These are phyloP conservation scores for Steinernema feltiae DNA, from an alignment of 1,140 invertebrate species.

Conservation along the genomic window DNA sequence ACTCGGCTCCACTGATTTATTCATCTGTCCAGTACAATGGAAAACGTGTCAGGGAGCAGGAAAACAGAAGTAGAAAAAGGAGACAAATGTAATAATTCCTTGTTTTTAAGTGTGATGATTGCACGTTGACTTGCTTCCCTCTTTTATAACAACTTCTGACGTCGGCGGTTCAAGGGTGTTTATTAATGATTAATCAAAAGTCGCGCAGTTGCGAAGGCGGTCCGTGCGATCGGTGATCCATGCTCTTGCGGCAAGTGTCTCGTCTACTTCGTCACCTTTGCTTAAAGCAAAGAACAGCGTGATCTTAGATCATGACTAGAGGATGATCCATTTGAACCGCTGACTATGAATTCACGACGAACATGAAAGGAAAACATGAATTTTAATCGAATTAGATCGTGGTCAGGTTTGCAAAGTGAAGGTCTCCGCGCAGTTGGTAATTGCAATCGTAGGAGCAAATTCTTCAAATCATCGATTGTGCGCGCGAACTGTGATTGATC, in stretches of 20 bases:
- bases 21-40: not conserved
- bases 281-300: too few species aligned
- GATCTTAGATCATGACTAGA: too few species aligned
- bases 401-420: not conserved
- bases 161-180: slow-evolving; percentile 5
- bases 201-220: slow-evolving; percentile 2
- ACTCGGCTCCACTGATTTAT: not conserved
- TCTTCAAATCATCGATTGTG: not conserved
- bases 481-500: not conserved
- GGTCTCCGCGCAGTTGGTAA: not conserved
- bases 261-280: too few species aligned
- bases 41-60: too few species aligned
- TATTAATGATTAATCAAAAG: not conserved
- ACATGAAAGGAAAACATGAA: not conserved
- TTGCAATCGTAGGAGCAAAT: not conserved
- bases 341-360: too few species aligned
- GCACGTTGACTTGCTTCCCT: not conserved
- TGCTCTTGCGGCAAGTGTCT: not conserved
- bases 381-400: not conserved
- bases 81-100: too few species aligned
- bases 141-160: not conserved
- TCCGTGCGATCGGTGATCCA: not conserved
- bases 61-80: too few species aligned
- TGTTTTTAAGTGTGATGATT: not conserved
- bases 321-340: too few species aligned